These are phyloP conservation scores for Sitta carolinensis DNA, from an alignment of 2,797 vertebrate genomes.

Conservation along the genomic window DNA sequence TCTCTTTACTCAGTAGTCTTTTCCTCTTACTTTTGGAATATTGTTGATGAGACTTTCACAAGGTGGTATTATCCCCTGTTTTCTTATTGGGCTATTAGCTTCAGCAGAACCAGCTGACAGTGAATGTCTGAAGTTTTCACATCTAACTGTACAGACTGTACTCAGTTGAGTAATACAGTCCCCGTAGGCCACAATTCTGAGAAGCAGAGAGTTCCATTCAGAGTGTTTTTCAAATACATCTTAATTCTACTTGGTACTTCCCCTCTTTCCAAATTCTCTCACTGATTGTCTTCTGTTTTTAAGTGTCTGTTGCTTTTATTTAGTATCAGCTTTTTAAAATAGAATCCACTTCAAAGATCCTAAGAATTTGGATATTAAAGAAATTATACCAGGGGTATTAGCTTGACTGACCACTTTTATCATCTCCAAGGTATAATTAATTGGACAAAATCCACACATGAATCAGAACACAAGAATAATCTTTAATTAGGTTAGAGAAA, in stretches of 20 bases:
- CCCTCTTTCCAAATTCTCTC: background rate
- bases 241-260: background rate
- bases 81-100: background rate
- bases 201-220: background rate
- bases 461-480: background rate
- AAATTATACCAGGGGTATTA: background rate
- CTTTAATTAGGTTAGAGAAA: background rate
- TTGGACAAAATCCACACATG: background rate
- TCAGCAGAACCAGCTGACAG: background rate
- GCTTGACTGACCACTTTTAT: background rate
- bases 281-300: background rate
- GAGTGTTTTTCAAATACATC: background rate
- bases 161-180: background rate
- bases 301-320: background rate
- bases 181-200: background rate
- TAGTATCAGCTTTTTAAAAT: background rate
- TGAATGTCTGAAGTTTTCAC: background rate
- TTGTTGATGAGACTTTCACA: background rate
- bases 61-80: background rate
- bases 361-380: background rate
- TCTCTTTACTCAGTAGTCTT: background rate
- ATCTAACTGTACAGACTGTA: background rate
- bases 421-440: background rate
- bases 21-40: background rate
- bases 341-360: background rate